Percentiles rank a stretch among this genome's conserved stretches.
phyloP scores from a whole-genome alignment of 2,113 vertebrate species.

The Platysternon megacephalum region DNA sequence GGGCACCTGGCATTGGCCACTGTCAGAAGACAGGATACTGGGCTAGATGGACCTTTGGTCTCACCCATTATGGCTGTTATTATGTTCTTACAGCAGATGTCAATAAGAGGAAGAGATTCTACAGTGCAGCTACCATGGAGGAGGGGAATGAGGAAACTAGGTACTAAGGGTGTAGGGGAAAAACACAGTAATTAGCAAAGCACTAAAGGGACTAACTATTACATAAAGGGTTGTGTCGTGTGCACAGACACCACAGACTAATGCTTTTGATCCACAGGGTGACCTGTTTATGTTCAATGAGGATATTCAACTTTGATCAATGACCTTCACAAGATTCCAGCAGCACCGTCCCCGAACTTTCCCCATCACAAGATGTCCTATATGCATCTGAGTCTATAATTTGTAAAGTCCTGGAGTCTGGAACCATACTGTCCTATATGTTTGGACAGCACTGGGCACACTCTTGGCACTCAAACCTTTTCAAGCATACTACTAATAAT shows the following conservation, averaged over 20 bases:
- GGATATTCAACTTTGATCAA: neutral
- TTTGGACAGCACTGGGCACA: neutral
- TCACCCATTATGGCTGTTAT: no score
- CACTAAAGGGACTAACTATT: conserved; percentile 48
- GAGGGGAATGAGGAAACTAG: conserved; percentile 56
- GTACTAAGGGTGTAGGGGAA: conserved; percentile 40
- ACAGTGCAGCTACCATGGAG: conserved; percentile 17
- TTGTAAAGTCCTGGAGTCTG: neutral
- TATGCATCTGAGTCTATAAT: fast-evolving
- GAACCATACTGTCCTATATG: neutral
- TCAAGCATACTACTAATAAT: fast-evolving
- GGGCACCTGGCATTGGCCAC: no score
- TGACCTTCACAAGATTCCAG: neutral
- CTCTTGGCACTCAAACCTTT: neutral
- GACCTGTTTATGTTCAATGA: neutral
- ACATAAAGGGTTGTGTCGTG: conserved; percentile 6
- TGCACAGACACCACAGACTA: neutral
- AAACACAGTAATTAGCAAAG: conserved; percentile 60
- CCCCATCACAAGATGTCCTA: neutral
- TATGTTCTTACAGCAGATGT: neutral
- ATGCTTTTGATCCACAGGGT: neutral
- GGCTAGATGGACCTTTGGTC: no score
- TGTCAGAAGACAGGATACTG: no score
- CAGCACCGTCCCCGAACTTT: neutral
- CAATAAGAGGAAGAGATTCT: conserved; percentile 31